Base-by-base conservation (phyloP, 2,797 vertebrate species). In the Danio kyathit region DNA sequence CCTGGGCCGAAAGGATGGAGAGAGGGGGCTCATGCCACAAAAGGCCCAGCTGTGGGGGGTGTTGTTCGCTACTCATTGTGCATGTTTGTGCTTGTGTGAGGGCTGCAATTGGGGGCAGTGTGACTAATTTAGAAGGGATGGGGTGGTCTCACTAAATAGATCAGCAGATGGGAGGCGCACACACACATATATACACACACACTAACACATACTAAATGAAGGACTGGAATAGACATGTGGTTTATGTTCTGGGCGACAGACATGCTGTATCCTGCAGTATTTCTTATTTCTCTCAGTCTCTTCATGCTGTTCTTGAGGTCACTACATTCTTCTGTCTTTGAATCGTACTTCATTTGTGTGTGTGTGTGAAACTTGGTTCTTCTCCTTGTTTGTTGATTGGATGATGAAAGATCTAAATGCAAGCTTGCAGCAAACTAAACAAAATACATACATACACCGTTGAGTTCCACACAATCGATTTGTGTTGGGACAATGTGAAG, bases 1-100 rank as follows among this genome's bases (percentile, higher is more conserved):
- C 76, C 57, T 80, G 64, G 81, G 83, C 71, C 40, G 71, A 77
- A 80, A 51, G 5, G 56, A 85, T 81, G 81, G 83, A 83, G 83
- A 83, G 80, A 76, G 73, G 72, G 83, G 79, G 79, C 51, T 74
- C 21, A 14, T 5, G 12, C 41, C 69, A 87, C 82, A 87, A 85
- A 87, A 74, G 76, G 80, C 73, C 82, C 86, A 87, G 84, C 86
- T 85, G 86, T 81, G 74, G 82, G 78, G 70, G 84, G 74, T 72
- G 81, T 69, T 77, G 82, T 82, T 80, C 64, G 13, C 74, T 60
- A 73, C 61, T 82, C 67, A 82, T 82, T 82, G 56, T 80, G 71
- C 51, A 63, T 83, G 71, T 77, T 66, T 78, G 60, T 4, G 9
- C 71, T 46, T 79, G 76, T 64, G 73, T 74, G 43, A 76, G 74